A percentile compares a stretch with the other conserved stretches of the same genome.
Evolutionary conservation across 2,888 invertebrate genomes (phyloP).

Genomic region (Yponomeuta evonymella): DNA sequence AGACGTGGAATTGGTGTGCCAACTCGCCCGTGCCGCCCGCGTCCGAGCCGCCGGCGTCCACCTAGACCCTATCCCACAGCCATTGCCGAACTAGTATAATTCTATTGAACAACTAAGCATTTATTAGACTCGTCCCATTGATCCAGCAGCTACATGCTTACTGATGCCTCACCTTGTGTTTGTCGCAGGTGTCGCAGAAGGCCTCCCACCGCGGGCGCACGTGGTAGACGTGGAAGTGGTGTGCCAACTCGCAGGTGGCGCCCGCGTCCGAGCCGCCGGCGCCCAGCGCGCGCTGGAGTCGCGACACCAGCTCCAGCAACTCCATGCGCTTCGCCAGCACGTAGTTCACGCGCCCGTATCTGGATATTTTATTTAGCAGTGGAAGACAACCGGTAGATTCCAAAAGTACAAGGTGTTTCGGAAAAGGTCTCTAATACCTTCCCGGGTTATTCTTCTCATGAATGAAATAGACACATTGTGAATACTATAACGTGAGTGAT

Average conservation of each 20-base stretch:
- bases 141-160: too few species aligned
- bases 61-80: too few species aligned
- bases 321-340: constrained; percentile 95
- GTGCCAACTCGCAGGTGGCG: constrained; percentile 99
- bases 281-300: constrained; percentile 89
- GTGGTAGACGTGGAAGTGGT: constrained; percentile 98
- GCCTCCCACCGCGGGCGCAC: constrained; percentile 94
- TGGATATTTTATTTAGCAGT: constrained; percentile 30
- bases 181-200: constrained; percentile 76
- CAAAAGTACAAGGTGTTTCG: too few species aligned
- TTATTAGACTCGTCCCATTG: too few species aligned
- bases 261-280: constrained; percentile 93
- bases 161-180: not conserved
- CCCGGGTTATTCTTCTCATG: too few species aligned
- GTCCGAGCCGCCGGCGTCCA: constrained; percentile 88
- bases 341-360: constrained; percentile 98
- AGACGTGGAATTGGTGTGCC: constrained; percentile 97
- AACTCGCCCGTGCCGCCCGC: constrained; percentile 99
- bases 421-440: too few species aligned
- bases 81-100: too few species aligned
- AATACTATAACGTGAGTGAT: too few species aligned
- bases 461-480: too few species aligned
- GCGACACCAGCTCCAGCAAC: constrained; percentile 89
- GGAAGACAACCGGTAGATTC: too few species aligned
- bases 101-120: too few species aligned